phyloP scores from a whole-genome alignment of 37 sponge, comb jelly and placozoan species.

The Mnemiopsis leidyi region DNA sequence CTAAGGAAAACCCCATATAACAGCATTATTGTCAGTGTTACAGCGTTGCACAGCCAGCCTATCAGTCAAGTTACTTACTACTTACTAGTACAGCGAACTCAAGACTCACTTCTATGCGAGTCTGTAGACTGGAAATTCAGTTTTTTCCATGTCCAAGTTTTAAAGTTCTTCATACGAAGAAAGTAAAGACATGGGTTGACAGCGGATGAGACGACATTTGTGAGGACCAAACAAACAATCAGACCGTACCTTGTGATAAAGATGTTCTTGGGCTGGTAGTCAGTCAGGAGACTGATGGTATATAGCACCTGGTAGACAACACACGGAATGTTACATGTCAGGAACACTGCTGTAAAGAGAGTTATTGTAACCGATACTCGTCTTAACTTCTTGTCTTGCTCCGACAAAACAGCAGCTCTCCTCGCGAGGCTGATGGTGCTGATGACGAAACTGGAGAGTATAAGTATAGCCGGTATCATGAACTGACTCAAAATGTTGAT shows the following conservation, averaged over 20 bases:
- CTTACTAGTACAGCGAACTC: too few relatives aligned
- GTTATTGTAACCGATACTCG: background rate
- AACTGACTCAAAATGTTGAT: background rate
- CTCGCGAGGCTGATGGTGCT: background rate
- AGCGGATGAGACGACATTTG: background rate
- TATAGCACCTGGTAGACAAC: background rate
- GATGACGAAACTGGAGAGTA: background rate
- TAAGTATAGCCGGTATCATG: background rate
- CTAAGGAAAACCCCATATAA: too few relatives aligned
- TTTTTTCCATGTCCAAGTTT: background rate
- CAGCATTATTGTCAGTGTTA: too few relatives aligned
- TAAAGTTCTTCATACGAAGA: background rate
- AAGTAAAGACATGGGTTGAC: background rate
- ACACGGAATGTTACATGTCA: background rate
- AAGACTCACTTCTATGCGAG: too few relatives aligned
- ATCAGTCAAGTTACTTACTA: too few relatives aligned
- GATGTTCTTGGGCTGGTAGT: background rate
- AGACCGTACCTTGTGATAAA: background rate
- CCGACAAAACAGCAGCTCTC: background rate
- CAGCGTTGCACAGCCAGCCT: too few relatives aligned
- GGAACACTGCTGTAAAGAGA: background rate
- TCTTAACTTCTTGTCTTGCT: background rate
- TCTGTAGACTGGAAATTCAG: background rate
- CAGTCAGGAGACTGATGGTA: background rate
- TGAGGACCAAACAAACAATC: background rate